Evolutionary conservation across 2,113 vertebrate species (phyloP), one percentile per base, ranked within the genome.

Genomic region (Antennarius striatus): DNA sequence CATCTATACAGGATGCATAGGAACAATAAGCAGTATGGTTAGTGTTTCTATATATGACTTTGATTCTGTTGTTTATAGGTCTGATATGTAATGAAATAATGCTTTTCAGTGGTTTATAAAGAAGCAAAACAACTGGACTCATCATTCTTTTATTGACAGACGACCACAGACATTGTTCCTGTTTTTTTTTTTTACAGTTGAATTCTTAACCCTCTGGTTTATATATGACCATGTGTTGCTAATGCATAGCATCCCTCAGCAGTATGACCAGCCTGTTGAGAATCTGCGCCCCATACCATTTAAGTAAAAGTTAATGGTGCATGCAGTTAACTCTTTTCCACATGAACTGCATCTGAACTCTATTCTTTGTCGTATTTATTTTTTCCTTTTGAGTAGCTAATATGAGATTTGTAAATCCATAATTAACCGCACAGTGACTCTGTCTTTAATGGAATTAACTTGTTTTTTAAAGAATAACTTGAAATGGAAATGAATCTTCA

Each of bases 341-440:
- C 65, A 50, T 81, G 73, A 81, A 81, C 79, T 75, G 16, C 15
- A 67, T 80, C 11, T 79, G 56, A 81, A 76, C 80, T 63, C 67
- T 11, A 56, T 73, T n/a, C 45, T 70, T 54, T 30, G 47, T 48
- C n/a, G 67, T 13, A 17, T 62, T 56, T 64, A 6, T 15, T 68
- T 79, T 52, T 70, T 60, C 63, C 79, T 69, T 62, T 29, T 66
- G 59, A 63, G 16, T 47, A 48, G 62, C 15, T 66, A 63, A 66
- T 58, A 51, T 43, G 45, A 59, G 68, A 50, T 73, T 64, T 53
- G 65, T 71, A 78, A 89, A 89, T 82, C 64, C 59, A 70, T 75
- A 60, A 82, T 86, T 86, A 84, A 73, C 77, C 43, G 11, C 65
- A 51, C 36, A 58, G 68, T 80, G 73, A 79, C 83, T 82, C 60